phyloP scores from a whole-genome alignment of 2,113 vertebrate genomes.

The Hypocryptadius cinnamomeus region DNA sequence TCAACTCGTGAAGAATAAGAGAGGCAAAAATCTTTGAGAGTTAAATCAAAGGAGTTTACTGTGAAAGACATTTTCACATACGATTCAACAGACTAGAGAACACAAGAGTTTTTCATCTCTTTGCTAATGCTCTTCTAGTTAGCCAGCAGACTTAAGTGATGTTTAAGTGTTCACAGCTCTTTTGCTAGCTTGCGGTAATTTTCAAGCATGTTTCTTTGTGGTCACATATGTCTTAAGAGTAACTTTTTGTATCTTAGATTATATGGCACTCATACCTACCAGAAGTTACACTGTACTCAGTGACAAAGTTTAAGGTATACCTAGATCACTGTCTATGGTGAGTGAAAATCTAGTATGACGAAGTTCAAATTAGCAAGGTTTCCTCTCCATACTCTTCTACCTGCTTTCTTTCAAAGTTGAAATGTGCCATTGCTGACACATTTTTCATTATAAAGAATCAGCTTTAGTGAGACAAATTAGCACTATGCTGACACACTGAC shows the following conservation, averaged over 20 bases:
- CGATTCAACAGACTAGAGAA: background rate
- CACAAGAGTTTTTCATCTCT: background rate
- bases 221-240: background rate
- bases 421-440: conserved; percentile 40
- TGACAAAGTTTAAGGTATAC: background rate
- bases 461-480: background rate
- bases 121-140: background rate
- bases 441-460: conserved; percentile 31
- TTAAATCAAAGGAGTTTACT: background rate
- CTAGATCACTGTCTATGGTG: background rate
- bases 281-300: background rate
- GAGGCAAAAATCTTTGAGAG: background rate
- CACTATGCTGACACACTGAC: conserved; percentile 37
- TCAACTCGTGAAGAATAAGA: background rate
- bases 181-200: background rate
- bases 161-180: background rate
- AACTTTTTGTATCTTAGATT: background rate
- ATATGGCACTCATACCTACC: background rate
- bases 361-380: background rate
- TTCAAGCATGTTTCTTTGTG: background rate
- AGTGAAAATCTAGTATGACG: background rate
- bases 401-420: background rate
- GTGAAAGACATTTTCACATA: background rate
- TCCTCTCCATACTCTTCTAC: background rate
- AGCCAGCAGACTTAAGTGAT: background rate